phyloP scores from a whole-genome alignment of 2,888 invertebrate genomes.

The Hedychridium roseum region DNA sequence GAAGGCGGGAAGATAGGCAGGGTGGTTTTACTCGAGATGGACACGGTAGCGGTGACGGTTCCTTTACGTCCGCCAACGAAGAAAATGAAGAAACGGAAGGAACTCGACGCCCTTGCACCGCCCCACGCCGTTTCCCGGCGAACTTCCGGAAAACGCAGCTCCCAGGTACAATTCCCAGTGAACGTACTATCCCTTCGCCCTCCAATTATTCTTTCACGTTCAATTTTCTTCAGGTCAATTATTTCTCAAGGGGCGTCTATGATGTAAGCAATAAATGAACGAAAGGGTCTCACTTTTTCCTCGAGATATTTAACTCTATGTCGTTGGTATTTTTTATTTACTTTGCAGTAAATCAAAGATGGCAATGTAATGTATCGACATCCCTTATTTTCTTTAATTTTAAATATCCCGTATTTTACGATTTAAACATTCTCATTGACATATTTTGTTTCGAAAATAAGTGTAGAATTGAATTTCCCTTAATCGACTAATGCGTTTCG shows the following conservation, averaged over 20 bases:
- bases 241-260: not conserved
- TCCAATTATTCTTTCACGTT: not conserved
- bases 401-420: too few relatives aligned
- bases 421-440: too few relatives aligned
- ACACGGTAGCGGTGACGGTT: constrained; percentile 72
- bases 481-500: too few relatives aligned
- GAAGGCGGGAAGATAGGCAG: constrained; percentile 20
- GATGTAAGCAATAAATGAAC: constrained; percentile 2
- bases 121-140: constrained; percentile 64
- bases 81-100: constrained; percentile 80
- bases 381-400: too few relatives aligned
- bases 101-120: constrained; percentile 76
- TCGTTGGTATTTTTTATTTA: too few relatives aligned
- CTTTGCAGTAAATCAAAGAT: too few relatives aligned
- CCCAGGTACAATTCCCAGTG: too few relatives aligned
- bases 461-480: too few relatives aligned
- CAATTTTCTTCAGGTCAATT: not conserved
- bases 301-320: too few relatives aligned
- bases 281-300: not conserved
- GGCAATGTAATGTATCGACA: too few relatives aligned
- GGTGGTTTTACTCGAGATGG: constrained; percentile 63
- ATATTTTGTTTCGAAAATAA: too few relatives aligned
- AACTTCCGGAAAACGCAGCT: constrained; percentile 57
- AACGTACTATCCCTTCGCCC: too few relatives aligned
- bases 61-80: constrained; percentile 70